These are phyloP conservation scores for Cataglyphis rosenhaueri DNA, from an alignment of 2,888 invertebrate species.

Conservation along the genomic window DNA sequence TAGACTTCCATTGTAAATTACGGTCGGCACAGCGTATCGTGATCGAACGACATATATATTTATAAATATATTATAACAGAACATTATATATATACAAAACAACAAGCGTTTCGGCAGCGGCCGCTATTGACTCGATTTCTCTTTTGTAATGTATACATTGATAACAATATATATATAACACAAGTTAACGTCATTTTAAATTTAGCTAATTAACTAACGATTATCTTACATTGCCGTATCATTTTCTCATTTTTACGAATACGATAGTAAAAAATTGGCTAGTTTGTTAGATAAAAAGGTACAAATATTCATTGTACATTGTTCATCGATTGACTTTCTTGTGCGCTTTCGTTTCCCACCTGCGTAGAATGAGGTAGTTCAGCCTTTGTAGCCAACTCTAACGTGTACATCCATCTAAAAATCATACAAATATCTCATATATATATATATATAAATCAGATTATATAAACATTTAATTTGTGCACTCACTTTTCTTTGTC, in stretches of 20 bases:
- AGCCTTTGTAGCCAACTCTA: conserved; percentile 86
- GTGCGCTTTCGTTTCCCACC: conserved; percentile 73
- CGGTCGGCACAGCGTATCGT: conserved; percentile 55
- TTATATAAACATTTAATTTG: not conserved
- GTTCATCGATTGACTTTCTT: conserved; percentile 75
- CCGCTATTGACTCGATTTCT: conserved; percentile 76
- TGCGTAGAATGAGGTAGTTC: conserved; percentile 83
- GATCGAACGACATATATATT: conserved; percentile 75
- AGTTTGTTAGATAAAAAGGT: conserved; percentile 76
- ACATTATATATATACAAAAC: conserved; percentile 84
- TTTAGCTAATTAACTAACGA: conserved; percentile 78
- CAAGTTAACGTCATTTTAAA: conserved; percentile 80
- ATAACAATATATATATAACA: conserved; percentile 71
- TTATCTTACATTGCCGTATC: conserved; percentile 75
- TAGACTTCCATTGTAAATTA: conserved; percentile 45
- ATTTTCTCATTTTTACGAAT: conserved; percentile 49
- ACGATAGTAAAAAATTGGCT: conserved; percentile 80
- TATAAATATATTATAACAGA: conserved; percentile 80
- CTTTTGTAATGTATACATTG: conserved; percentile 36
- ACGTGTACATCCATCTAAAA: conserved; percentile 85
- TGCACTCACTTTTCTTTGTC: conserved; percentile 85
- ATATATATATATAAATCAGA: not conserved
- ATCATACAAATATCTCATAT: not conserved
- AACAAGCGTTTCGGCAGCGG: conserved; percentile 82
- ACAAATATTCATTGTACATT: conserved; percentile 70